Percentiles rank a stretch among this genome's conserved stretches.
These are phyloP conservation scores for Circaetus gallicus DNA, from an alignment of 2,113 vertebrate species.

Conservation along the genomic window DNA sequence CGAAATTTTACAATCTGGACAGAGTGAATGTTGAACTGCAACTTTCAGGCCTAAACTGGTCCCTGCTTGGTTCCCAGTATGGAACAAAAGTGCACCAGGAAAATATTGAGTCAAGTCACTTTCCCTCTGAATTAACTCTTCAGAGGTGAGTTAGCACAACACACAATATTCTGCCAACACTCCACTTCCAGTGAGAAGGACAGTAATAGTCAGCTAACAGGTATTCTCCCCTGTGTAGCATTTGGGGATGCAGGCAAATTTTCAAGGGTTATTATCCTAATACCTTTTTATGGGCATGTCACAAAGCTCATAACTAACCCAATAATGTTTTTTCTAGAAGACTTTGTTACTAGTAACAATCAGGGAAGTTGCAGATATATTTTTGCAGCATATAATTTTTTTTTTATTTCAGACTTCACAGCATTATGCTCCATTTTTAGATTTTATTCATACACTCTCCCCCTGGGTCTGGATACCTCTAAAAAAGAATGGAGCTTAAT, in stretches of 20 bases:
- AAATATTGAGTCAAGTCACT: not conserved
- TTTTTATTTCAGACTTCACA: not conserved
- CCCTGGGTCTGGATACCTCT: not conserved
- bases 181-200: not conserved
- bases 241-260: not conserved
- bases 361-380: not conserved
- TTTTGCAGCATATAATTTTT: not conserved
- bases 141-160: not conserved
- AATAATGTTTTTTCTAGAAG: not conserved
- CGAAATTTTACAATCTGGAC: not conserved
- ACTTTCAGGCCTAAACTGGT: not conserved
- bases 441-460: not conserved
- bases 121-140: not conserved
- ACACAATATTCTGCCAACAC: not conserved
- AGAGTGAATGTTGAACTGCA: not conserved
- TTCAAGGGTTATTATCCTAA: not conserved
- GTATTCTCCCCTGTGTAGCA: not conserved
- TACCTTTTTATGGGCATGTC: not conserved
- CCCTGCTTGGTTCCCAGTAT: not conserved
- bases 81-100: not conserved
- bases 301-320: not conserved
- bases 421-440: not conserved
- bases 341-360: not conserved
- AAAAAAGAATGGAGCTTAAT: not conserved
- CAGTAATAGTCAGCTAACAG: not conserved